phyloP scores from a whole-genome alignment of 2,113 vertebrate genomes.

The Triplophysa dalaica region DNA sequence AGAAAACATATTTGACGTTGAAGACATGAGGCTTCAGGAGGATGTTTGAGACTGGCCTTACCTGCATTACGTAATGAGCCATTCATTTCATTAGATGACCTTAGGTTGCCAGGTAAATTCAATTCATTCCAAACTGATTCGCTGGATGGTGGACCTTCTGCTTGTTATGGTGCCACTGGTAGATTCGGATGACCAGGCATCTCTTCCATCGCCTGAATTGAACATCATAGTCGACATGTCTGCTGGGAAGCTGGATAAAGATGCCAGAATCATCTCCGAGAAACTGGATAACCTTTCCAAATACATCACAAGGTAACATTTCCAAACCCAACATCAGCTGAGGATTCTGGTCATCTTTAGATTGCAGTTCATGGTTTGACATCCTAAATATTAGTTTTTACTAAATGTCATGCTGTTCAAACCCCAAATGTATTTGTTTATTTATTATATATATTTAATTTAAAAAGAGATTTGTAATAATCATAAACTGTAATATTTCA shows the following conservation, averaged over 20 bases:
- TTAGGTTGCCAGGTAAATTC: constrained; percentile 68
- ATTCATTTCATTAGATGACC: background rate
- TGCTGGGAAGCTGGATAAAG: constrained; percentile 58
- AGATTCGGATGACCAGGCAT: constrained; percentile 42
- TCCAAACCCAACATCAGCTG: background rate
- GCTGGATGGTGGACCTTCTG: constrained; percentile 82
- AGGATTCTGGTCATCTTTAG: background rate
- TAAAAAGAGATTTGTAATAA: too few relatives aligned
- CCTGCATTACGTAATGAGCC: constrained; percentile 1
- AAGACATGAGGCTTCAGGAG: constrained; percentile 64
- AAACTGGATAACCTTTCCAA: constrained; percentile 71
- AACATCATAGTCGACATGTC: constrained; percentile 7
- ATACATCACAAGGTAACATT: constrained; percentile 73
- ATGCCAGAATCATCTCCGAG: constrained; percentile 67
- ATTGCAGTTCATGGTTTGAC: too few relatives aligned
- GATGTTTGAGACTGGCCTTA: constrained; percentile 58
- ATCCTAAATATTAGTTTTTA: background rate
- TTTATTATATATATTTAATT: too few relatives aligned
- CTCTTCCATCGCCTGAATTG: constrained; percentile 14
- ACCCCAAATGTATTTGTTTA: too few relatives aligned
- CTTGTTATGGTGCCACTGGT: constrained; percentile 71
- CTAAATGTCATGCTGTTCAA: too few relatives aligned
- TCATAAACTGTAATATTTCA: too few relatives aligned
- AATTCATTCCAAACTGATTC: constrained; percentile 72
- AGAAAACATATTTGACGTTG: constrained; percentile 61